Evolutionary conservation across 1,140 invertebrate species (phyloP).

Genomic region (Calephelis nemesis): DNA sequence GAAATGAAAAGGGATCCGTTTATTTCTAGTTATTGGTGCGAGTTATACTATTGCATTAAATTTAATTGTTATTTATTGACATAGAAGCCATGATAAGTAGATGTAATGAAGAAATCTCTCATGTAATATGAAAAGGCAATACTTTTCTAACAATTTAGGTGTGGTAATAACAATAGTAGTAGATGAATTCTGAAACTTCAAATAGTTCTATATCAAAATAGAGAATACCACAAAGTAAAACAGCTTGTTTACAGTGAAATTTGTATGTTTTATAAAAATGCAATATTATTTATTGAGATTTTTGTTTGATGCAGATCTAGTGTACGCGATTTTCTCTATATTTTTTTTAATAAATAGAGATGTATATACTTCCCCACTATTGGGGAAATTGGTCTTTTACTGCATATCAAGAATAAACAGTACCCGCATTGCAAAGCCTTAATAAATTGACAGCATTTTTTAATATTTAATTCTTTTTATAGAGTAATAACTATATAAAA

Average conservation of each 20-base stretch:
- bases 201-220: slow-evolving; percentile 28
- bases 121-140: slow-evolving; percentile 70
- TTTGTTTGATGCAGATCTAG: slow-evolving; percentile 72
- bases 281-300: slow-evolving; percentile 49
- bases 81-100: slow-evolving; percentile 65
- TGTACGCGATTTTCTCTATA: not conserved
- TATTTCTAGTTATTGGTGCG: slow-evolving; percentile 1
- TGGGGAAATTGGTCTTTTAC: not conserved
- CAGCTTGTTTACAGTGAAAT: slow-evolving; percentile 49
- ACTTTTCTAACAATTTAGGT: slow-evolving; percentile 74
- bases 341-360: too few relatives aligned
- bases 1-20: not conserved
- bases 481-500: not conserved
- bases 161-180: slow-evolving; percentile 69
- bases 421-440: too few relatives aligned
- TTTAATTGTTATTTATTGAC: slow-evolving; percentile 63
- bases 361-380: too few relatives aligned
- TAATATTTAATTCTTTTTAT: not conserved
- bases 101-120: slow-evolving; percentile 56
- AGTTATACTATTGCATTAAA: slow-evolving; percentile 33
- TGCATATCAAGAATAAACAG: too few relatives aligned
- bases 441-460: too few relatives aligned
- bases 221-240: slow-evolving; percentile 8
- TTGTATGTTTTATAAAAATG: slow-evolving; percentile 70
- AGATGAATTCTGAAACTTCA: slow-evolving; percentile 59